phyloP scores from a whole-genome alignment of 2,888 invertebrate genomes.

The Craniophora ligustri region DNA sequence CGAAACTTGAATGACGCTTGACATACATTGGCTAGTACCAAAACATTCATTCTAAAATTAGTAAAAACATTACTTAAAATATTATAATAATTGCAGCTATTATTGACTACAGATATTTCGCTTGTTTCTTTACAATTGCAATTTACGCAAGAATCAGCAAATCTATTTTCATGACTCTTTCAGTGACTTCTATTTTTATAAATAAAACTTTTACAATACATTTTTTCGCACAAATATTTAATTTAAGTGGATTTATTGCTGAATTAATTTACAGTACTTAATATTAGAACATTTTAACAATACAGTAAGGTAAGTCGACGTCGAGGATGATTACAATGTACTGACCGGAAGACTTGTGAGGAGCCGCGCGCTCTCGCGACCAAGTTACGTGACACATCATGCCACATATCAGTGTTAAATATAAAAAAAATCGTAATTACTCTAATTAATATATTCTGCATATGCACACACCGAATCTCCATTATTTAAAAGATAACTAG shows the following conservation, averaged over 20 bases:
- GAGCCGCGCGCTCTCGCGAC: constrained; percentile 71
- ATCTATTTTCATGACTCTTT: constrained; percentile 61
- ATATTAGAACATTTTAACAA: constrained; percentile 38
- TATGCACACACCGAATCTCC: constrained; percentile 33
- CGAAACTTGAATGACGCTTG: constrained; percentile 35
- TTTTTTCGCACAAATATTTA: constrained; percentile 56
- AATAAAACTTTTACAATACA: constrained; percentile 46
- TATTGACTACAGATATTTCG: constrained; percentile 14
- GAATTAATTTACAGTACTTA: constrained; percentile 43
- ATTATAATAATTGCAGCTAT: constrained; percentile 6
- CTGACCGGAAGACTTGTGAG: constrained; percentile 56
- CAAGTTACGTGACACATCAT: constrained; percentile 86
- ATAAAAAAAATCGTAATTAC: constrained; percentile 66
- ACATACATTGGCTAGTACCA: constrained; percentile 16
- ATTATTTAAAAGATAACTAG: too few species aligned
- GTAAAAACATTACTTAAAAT: constrained; percentile 2
- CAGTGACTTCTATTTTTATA: constrained; percentile 62
- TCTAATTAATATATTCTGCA: constrained; percentile 62
- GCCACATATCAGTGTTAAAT: constrained; percentile 84
- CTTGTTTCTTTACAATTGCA: constrained; percentile 35
- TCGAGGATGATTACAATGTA: constrained; percentile 44
- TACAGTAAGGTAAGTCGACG: constrained; percentile 51
- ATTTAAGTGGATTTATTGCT: constrained; percentile 41
- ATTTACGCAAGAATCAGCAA: constrained; percentile 37
- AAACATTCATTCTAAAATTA: background rate